Base-by-base conservation (phyloP, 92 coral and sea anemone species). In the Micromussa lordhowensis region DNA sequence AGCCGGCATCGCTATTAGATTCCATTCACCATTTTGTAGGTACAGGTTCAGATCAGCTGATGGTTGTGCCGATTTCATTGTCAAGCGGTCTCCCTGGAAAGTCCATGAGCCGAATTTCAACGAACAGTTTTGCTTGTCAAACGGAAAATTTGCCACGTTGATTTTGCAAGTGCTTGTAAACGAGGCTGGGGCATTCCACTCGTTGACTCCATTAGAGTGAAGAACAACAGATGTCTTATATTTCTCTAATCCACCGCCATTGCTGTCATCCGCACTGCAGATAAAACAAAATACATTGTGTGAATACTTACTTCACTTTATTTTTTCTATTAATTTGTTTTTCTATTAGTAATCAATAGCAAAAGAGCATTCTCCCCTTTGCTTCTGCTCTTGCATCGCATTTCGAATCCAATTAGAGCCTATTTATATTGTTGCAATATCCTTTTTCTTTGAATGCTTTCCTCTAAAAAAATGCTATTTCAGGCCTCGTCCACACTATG, bases 31-130 rank as follows among this genome's bases (percentile, higher is more conserved):
- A 83, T 93, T 96, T 44, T 90, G 93, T 59, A 93, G 93, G 86
- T 89, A 96, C 84, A 87, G 78, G 38, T 58, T 73, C 0, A 89
- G 86, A 66, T 97, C 99, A 4, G 96, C 98, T 11, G 96, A 90
- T 13, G 90, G 55, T 22, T 89, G 79, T 8, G 91, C 36, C 38
- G 96, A 92, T n/a, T 75, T 61, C 94, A 97, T 92, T 26, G 93
- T 77, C 48, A 97, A 77, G 44, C 98, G 97, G 86, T 93, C 94
- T 4, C 98, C 96, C 38, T 75, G 90, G 75, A 94, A 94, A 31
- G 97, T 94, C 99, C 99, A 97, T 48, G 99, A 97, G 79, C 99
- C 99, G 36, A 97, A 97, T 36, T 92, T 94, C 24, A 97, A 84
- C n/a, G 95, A 86, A 66, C 99, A 97, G 32, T 88, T 93, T 79